Evolutionary conservation across 2,888 invertebrate genomes (phyloP).

Genomic region (Xestobium rufovillosum): DNA sequence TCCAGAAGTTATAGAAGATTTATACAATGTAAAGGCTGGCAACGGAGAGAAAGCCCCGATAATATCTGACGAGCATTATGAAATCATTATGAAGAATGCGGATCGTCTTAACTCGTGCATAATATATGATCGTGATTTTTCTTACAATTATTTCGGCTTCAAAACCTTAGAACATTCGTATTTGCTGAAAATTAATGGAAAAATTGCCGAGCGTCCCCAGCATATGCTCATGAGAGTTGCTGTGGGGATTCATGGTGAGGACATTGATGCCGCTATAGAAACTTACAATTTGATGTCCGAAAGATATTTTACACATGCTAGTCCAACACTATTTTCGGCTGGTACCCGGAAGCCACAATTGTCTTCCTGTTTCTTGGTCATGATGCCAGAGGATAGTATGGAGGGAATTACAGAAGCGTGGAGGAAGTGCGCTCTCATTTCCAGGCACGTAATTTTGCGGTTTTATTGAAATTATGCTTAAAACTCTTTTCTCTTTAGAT

Average conservation of each 20-base stretch:
- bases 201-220: constrained; percentile 93
- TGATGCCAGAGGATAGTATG: constrained; percentile 92
- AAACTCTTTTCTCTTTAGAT: too few species aligned
- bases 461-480: too few species aligned
- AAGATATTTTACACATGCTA: constrained; percentile 95
- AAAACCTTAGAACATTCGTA: constrained; percentile 96
- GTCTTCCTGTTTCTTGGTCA: constrained; percentile 91
- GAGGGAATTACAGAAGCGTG: constrained; percentile 91
- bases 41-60: constrained; percentile 68
- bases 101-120: constrained; percentile 89
- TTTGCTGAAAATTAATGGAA: constrained; percentile 81
- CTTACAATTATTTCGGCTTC: constrained; percentile 98
- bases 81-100: constrained; percentile 79
- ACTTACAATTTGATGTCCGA: constrained; percentile 95
- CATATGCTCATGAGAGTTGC: constrained; percentile 98
- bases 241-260: constrained; percentile 91
- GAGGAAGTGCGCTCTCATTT: constrained; percentile 89
- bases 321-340: constrained; percentile 94
- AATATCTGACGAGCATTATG: constrained; percentile 76
- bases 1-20: constrained; percentile 83
- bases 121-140: constrained; percentile 94
- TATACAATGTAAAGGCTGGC: constrained; percentile 67
- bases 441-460: too few species aligned
- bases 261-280: constrained; percentile 87
- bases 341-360: constrained; percentile 87